phyloP scores from a whole-genome alignment of 2,888 invertebrate species.

The Euplexia lucipara region DNA sequence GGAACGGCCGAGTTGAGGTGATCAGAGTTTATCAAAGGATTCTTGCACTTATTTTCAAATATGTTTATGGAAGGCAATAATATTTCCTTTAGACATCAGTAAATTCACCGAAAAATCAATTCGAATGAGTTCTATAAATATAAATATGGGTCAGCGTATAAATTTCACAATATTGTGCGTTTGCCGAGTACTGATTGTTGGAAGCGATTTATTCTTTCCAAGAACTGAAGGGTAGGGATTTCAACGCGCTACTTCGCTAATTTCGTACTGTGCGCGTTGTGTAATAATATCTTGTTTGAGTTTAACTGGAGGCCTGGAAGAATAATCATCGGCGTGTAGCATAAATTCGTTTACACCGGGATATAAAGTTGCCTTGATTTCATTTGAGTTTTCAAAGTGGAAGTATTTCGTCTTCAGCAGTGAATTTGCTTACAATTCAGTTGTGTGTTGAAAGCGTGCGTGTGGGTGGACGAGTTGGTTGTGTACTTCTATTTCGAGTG shows the following conservation, averaged over 20 bases:
- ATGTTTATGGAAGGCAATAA: slow-evolving; percentile 42
- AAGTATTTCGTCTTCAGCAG: slow-evolving; percentile 34
- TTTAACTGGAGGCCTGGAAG: slow-evolving; percentile 46
- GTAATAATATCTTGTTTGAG: slow-evolving; percentile 60
- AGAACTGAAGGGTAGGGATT: slow-evolving; percentile 65
- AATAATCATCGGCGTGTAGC: slow-evolving; percentile 27
- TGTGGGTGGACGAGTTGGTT: slow-evolving; percentile 73
- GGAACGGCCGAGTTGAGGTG: slow-evolving; percentile 68
- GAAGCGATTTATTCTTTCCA: slow-evolving; percentile 72
- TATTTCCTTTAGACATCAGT: slow-evolving; percentile 32
- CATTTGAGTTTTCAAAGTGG: slow-evolving; percentile 34
- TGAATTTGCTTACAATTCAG: slow-evolving; percentile 48
- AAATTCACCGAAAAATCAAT: slow-evolving; percentile 38
- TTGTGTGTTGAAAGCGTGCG: slow-evolving; percentile 68
- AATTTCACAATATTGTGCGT: slow-evolving; percentile 67
- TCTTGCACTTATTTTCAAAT: slow-evolving; percentile 62
- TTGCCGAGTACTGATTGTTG: slow-evolving; percentile 63
- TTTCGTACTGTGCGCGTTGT: slow-evolving; percentile 64
- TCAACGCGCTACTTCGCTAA: slow-evolving; percentile 70
- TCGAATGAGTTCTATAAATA: slow-evolving; percentile 38
- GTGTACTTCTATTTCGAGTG: slow-evolving; percentile 62
- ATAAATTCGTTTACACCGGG: slow-evolving; percentile 37
- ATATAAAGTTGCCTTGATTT: slow-evolving; percentile 33
- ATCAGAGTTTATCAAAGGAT: slow-evolving; percentile 67
- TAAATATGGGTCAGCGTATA: slow-evolving; percentile 62